Percentiles rank a stretch among this genome's conserved stretches.
Evolutionary conservation across 2,888 invertebrate species (phyloP).

Genomic region (Fragum sueziense): DNA sequence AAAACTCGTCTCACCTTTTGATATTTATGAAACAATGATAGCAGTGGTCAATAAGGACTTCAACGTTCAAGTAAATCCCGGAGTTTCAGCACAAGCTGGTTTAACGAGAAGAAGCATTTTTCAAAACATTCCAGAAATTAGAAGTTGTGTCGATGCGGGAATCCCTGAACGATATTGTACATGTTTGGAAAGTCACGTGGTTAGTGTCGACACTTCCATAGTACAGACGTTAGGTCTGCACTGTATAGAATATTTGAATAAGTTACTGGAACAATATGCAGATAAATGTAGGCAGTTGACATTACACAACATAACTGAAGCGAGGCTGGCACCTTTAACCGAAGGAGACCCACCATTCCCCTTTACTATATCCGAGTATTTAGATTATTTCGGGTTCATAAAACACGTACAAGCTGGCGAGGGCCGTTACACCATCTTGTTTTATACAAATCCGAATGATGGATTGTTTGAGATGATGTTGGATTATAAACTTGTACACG

Average conservation of each 20-base stretch:
- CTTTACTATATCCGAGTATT: not conserved
- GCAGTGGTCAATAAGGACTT: slow-evolving; percentile 84
- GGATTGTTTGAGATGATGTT: slow-evolving; percentile 92
- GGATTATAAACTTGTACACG: slow-evolving; percentile 78
- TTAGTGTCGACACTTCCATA: not conserved
- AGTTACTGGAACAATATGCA: slow-evolving; percentile 81
- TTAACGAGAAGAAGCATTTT: slow-evolving; percentile 86
- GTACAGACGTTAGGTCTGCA: slow-evolving; percentile 43
- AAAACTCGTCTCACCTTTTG: slow-evolving; percentile 90
- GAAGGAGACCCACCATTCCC: not conserved
- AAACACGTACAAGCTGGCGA: not conserved
- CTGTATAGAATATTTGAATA: not conserved
- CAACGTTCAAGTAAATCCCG: not conserved
- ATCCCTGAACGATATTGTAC: slow-evolving; percentile 94
- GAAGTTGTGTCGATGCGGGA: slow-evolving; percentile 90
- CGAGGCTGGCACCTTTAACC: slow-evolving; percentile 17
- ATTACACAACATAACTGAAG: slow-evolving; percentile 39
- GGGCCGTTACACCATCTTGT: slow-evolving; percentile 85
- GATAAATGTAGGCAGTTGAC: slow-evolving; percentile 68
- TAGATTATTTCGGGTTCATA: not conserved
- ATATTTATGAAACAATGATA: slow-evolving; percentile 90
- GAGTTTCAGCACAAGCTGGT: not conserved
- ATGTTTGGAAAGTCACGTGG: slow-evolving; percentile 87
- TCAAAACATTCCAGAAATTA: slow-evolving; percentile 86
- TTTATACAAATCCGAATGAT: slow-evolving; percentile 86